phyloP scores from a whole-genome alignment of 2,888 invertebrate species.

The Tridacna gigas region DNA sequence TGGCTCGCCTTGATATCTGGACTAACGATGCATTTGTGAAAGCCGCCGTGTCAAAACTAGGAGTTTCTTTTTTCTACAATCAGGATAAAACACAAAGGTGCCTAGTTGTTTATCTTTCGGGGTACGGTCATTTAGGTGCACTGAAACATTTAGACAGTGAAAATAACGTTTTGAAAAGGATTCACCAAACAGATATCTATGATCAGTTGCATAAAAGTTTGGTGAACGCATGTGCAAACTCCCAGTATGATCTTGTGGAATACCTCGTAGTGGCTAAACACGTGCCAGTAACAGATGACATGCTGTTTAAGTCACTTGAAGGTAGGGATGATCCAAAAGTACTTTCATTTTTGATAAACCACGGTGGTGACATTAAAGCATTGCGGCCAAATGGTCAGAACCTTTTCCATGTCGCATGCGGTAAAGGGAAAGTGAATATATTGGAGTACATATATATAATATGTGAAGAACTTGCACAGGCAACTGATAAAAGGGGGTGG shows the following conservation, averaged over 20 bases:
- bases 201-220: neutral
- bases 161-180: constrained; percentile 5
- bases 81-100: neutral
- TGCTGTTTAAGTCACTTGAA: constrained; percentile 16
- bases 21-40: constrained; percentile 12
- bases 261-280: constrained; percentile 1
- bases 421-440: neutral
- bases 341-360: constrained; percentile 2
- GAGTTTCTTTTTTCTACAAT: constrained; percentile 11
- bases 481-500: constrained; percentile 18
- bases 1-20: constrained; percentile 2
- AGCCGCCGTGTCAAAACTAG: neutral
- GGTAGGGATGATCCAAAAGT: constrained; percentile 17
- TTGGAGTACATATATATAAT: constrained; percentile 17
- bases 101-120: constrained; percentile 7
- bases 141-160: constrained; percentile 14
- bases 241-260: constrained; percentile 6
- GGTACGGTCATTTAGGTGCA: neutral
- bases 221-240: constrained; percentile 5
- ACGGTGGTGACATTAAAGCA: constrained; percentile 12
- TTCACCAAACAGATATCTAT: constrained; percentile 5
- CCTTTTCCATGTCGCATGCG: constrained; percentile 13
- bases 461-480: constrained; percentile 8
- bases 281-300: constrained; percentile 12
- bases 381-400: neutral